Base-by-base conservation (phyloP, 1,140 invertebrate genomes). In the Pararge aegeria region DNA sequence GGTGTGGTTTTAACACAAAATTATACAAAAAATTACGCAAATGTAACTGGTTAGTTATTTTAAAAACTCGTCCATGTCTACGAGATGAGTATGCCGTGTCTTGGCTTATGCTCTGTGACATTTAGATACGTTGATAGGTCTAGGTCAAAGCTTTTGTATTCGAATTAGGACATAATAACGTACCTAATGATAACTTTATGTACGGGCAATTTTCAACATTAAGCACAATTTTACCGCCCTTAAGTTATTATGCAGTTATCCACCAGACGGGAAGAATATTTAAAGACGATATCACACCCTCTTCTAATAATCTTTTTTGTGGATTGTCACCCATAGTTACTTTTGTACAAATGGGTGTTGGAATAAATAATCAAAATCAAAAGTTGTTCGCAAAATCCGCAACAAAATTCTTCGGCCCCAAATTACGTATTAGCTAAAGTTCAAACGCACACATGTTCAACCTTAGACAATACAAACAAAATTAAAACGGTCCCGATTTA, bases 101-200 rank as follows among this genome's bases (percentile, higher is more conserved):
- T 29, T 19, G 51, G 52, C 46, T 38, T 54, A 37, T 24, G 57
- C 29, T 58, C 42, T 15, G 21, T 64, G 64, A 70, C 61, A 67
- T 67, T 64, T 70, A 30, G 58, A 61, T 64, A 64, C 60, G 30
- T 37, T 10, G 16, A 40, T 40, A 5, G 7, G 30, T 9, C 4
- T 40, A 40, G 37, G 37, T 16, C n/a, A n/a, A n/a, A n/a, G n/a
- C n/a, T n/a, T 37, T 9, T 9, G n/a, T 37, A 37, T 9, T 9
- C 2, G 2, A 37, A 40, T 40, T 30, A 30, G 29, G 29, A 24
- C 24, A 7, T 24, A 4, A 7, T 4, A 24, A 24, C 24, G 24
- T 24, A 24, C 24, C 24, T 24, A 24, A 2, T 4, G 7, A 24
- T 24, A n/a, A n/a, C n/a, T n/a, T n/a, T 24, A 24, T 24, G 24